These are phyloP conservation scores for Drosophila pseudotalamancana DNA, from an alignment of 2,888 invertebrate species.

Conservation along the genomic window DNA sequence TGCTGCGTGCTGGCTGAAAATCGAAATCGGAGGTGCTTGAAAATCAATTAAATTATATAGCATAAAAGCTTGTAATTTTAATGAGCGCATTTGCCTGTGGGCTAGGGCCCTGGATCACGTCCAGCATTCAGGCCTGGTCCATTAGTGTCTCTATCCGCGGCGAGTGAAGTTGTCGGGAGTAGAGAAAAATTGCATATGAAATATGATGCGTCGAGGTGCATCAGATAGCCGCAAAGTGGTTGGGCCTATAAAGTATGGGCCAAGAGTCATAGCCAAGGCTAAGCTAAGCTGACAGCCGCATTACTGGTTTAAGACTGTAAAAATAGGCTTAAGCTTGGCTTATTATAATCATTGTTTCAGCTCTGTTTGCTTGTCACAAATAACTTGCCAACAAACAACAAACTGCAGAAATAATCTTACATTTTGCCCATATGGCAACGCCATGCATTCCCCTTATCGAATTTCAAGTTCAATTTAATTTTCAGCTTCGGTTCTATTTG, in stretches of 20 bases:
- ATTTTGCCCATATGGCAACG: conserved; percentile 41
- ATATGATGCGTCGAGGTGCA: conserved; percentile 57
- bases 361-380: conserved; percentile 11
- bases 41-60: conserved; percentile 68
- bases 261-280: conserved; percentile 13
- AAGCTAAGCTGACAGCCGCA: conserved; percentile 60
- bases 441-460: conserved; percentile 40
- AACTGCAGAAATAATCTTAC: background rate
- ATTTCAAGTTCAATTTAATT: too few relatives aligned
- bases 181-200: conserved; percentile 56
- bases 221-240: conserved; percentile 58
- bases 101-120: conserved; percentile 1
- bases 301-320: conserved; percentile 21
- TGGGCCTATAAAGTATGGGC: conserved; percentile 39
- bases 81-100: conserved; percentile 30
- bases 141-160: conserved; percentile 41
- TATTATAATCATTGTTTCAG: conserved; percentile 33
- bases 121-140: conserved; percentile 7
- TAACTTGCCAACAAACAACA: conserved; percentile 26
- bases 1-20: conserved; percentile 16
- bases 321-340: conserved; percentile 11
- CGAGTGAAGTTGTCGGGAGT: conserved; percentile 7
- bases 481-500: too few relatives aligned
- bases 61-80: conserved; percentile 49
- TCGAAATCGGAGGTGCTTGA: conserved; percentile 51